A percentile compares a stretch with the other conserved stretches of the same genome.
phyloP scores from a whole-genome alignment of 2,888 invertebrate genomes.

The Phorcus lineatus region DNA sequence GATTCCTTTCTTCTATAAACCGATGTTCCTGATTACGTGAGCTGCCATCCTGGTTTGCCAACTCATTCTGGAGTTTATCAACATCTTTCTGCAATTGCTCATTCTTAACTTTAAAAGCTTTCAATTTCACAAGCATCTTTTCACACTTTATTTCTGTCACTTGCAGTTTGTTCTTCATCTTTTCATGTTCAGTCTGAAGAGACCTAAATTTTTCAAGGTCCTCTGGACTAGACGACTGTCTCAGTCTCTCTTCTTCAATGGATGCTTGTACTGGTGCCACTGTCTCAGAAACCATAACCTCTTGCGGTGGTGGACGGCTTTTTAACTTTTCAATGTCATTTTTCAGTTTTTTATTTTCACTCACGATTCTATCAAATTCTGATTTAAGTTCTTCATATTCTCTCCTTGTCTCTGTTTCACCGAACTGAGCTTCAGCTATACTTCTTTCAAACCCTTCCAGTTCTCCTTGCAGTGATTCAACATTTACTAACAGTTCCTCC shows the following conservation, averaged over 20 bases:
- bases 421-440: constrained; percentile 39
- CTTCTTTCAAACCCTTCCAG: constrained; percentile 40
- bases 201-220: constrained; percentile 33
- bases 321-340: background rate
- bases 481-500: constrained; percentile 44
- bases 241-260: constrained; percentile 12
- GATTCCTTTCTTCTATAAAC: constrained; percentile 7
- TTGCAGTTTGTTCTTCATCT: constrained; percentile 52
- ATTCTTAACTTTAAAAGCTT: constrained; percentile 83
- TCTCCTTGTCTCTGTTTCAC: constrained; percentile 33
- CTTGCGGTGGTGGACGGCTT: background rate
- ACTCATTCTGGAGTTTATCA: constrained; percentile 19
- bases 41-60: constrained; percentile 11
- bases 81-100: constrained; percentile 65
- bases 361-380: background rate
- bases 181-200: constrained; percentile 34
- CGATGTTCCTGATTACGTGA: background rate
- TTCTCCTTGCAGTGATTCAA: constrained; percentile 48
- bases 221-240: constrained; percentile 17
- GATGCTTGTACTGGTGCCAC: background rate
- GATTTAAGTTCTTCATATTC: constrained; percentile 11
- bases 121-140: constrained; percentile 89
- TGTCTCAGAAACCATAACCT: background rate
- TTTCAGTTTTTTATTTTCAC: constrained; percentile 5
- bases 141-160: constrained; percentile 80